Conservation (phyloP, 2,797 vertebrate species). For the Myotis planiceps region DNA sequence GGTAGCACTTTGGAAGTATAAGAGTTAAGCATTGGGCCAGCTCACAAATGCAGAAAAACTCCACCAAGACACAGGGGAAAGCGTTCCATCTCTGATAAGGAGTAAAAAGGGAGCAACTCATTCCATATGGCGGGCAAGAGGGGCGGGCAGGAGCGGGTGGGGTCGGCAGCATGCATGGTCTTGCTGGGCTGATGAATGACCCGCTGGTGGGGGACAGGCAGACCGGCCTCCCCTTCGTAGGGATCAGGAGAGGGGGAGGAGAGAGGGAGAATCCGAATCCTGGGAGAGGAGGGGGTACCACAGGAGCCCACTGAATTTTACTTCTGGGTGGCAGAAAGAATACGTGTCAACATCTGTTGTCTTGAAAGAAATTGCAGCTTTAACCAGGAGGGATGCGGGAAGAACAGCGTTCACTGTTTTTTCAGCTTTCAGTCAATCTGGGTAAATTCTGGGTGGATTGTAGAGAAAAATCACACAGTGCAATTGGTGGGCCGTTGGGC, state of each 20-base stretch:
- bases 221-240: constrained; percentile 47
- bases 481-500: background rate
- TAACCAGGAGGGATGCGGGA: background rate
- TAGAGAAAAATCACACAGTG: background rate
- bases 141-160: background rate
- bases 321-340: constrained; percentile 71
- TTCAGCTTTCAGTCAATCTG: background rate
- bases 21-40: constrained; percentile 81
- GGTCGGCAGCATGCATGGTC: fast-evolving
- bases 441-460: background rate
- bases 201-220: constrained; percentile 27
- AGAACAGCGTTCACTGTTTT: fast-evolving
- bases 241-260: background rate
- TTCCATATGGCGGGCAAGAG: constrained; percentile 77
- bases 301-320: constrained; percentile 56
- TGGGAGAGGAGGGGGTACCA: background rate
- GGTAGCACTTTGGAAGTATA: constrained; percentile 60
- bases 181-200: constrained; percentile 77
- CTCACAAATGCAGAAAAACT: constrained; percentile 73
- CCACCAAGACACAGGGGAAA: constrained; percentile 70
- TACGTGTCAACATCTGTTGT: constrained; percentile 68
- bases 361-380: constrained; percentile 39
- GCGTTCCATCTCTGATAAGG: constrained; percentile 84
- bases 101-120: constrained; percentile 77
- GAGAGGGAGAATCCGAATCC: constrained; percentile 14